Conservation (phyloP, 2,888 invertebrate genomes). For the Apamea epomidion region DNA sequence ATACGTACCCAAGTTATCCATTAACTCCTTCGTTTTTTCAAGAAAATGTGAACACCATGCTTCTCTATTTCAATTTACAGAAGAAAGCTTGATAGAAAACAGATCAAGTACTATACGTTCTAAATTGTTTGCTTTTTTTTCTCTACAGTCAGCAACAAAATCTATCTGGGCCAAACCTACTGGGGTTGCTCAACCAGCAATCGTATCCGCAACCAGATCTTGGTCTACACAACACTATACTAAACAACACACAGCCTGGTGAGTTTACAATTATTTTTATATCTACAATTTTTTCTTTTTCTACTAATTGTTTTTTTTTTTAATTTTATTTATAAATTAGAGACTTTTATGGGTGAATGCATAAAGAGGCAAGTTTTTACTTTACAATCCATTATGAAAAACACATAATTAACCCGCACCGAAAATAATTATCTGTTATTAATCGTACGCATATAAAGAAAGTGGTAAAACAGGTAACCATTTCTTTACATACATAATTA, state of each 20-base stretch:
- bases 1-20: no score
- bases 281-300: conserved; percentile 14
- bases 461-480: background rate
- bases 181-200: conserved; percentile 85
- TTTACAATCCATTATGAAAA: background rate
- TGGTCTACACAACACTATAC: conserved; percentile 77
- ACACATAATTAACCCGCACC: background rate
- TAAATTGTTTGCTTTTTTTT: conserved; percentile 1
- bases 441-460: background rate
- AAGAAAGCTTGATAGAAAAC: background rate
- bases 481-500: background rate
- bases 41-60: background rate
- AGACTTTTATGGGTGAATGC: background rate
- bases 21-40: background rate
- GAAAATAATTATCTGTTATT: background rate
- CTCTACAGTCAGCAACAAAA: conserved; percentile 85
- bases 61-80: background rate
- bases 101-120: background rate
- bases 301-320: background rate
- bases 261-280: conserved; percentile 16
- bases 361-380: background rate
- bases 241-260: conserved; percentile 81
- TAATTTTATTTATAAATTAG: conserved; percentile 5
- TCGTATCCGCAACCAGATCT: conserved; percentile 84
- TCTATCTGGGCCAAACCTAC: conserved; percentile 84